These are phyloP conservation scores for Platysternon megacephalum DNA, from an alignment of 2,113 vertebrate species.

Conservation along the genomic window DNA sequence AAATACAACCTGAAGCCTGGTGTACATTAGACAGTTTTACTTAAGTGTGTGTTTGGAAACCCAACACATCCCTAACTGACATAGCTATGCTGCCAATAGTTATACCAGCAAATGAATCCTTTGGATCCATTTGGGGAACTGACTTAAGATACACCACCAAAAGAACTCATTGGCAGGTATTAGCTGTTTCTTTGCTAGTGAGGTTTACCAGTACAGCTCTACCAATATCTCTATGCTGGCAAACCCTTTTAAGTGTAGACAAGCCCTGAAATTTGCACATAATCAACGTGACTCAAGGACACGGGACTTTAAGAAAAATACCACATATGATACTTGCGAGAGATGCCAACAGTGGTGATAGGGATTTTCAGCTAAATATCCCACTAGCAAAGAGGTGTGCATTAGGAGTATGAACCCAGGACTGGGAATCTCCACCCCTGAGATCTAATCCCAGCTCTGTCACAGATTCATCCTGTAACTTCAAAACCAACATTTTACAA, in stretches of 20 bases:
- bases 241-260: neutral
- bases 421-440: neutral
- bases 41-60: neutral
- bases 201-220: neutral
- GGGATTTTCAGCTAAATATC: neutral
- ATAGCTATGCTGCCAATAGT: neutral
- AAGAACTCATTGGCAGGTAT: neutral
- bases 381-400: too few species aligned
- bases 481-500: neutral
- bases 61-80: fast-evolving
- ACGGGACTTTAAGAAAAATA: slow-evolving; percentile 17
- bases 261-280: slow-evolving; percentile 32
- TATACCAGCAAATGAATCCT: neutral
- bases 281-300: neutral
- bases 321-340: slow-evolving; percentile 2
- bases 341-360: neutral
- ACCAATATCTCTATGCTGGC: neutral
- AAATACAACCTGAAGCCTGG: fast-evolving
- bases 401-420: too few species aligned
- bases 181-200: fast-evolving
- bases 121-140: neutral
- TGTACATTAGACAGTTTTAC: neutral
- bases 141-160: neutral
- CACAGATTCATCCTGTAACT: neutral
- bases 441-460: neutral